These are phyloP conservation scores for Lymantria dispar DNA, from an alignment of 2,888 invertebrate species.

Conservation along the genomic window DNA sequence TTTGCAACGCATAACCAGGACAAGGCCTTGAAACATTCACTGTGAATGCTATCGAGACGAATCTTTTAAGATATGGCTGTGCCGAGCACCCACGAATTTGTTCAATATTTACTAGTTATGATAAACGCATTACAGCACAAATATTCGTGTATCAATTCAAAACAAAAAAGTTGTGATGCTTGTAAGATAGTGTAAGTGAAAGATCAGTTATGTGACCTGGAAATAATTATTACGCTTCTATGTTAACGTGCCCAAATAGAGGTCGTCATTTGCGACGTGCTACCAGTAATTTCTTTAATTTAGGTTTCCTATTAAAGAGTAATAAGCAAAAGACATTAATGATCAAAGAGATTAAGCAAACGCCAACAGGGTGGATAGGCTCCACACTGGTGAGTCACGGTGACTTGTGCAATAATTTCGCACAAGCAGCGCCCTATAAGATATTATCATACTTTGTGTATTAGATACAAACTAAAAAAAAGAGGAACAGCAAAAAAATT, in stretches of 20 bases:
- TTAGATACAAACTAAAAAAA: conserved; percentile 37
- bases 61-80: conserved; percentile 62
- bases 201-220: conserved; percentile 34
- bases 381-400: conserved; percentile 65
- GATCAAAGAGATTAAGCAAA: conserved; percentile 57
- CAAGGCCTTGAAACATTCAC: conserved; percentile 81
- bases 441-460: conserved; percentile 48
- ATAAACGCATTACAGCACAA: conserved; percentile 10
- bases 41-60: conserved; percentile 72
- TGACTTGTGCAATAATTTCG: conserved; percentile 66
- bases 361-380: conserved; percentile 55
- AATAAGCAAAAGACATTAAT: conserved; percentile 45
- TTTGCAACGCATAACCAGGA: conserved; percentile 70
- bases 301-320: conserved; percentile 12
- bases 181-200: conserved; percentile 22
- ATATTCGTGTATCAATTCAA: background rate
- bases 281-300: conserved; percentile 8
- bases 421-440: conserved; percentile 58
- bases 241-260: conserved; percentile 25
- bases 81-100: conserved; percentile 65
- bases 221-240: conserved; percentile 27
- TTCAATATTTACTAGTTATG: conserved; percentile 28
- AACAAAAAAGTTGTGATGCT: conserved; percentile 4
- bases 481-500: conserved; percentile 25
- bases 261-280: conserved; percentile 6